phyloP scores from a whole-genome alignment of 2,888 invertebrate species.

The Sacculina carcini region DNA sequence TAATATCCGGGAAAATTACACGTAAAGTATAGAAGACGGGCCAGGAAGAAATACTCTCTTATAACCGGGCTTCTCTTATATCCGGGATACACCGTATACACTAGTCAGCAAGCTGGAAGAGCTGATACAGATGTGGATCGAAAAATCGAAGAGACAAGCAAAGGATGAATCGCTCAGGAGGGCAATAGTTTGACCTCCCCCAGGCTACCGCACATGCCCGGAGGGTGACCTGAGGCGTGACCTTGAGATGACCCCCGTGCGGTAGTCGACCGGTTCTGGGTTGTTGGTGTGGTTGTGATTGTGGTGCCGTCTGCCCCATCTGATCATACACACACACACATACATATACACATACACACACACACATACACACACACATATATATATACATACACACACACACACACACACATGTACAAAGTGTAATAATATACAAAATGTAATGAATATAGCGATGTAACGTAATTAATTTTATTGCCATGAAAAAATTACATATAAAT shows the following conservation, averaged over 20 bases:
- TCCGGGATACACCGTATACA: too few species aligned
- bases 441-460: not conserved
- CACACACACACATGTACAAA: not conserved
- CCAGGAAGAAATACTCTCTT: too few species aligned
- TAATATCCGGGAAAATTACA: too few species aligned
- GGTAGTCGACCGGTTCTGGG: slow-evolving; percentile 33
- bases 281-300: slow-evolving; percentile 8
- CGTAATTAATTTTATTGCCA: not conserved
- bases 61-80: too few species aligned
- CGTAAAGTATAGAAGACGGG: too few species aligned
- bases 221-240: slow-evolving; percentile 76
- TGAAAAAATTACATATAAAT: not conserved
- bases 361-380: not conserved
- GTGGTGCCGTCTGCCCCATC: slow-evolving; percentile 11
- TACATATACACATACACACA: not conserved
- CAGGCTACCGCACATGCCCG: slow-evolving; percentile 60
- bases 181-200: too few species aligned
- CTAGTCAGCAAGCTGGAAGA: too few species aligned
- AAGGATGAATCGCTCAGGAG: too few species aligned
- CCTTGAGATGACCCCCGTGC: slow-evolving; percentile 55
- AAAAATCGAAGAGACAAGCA: too few species aligned
- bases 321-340: not conserved
- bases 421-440: not conserved
- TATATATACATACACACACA: not conserved
- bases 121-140: too few species aligned